Percentiles rank a stretch among this genome's conserved stretches.
Evolutionary conservation across 92 coral and sea anemone genomes (phyloP).

Genomic region (Desmophyllum pertusum): DNA sequence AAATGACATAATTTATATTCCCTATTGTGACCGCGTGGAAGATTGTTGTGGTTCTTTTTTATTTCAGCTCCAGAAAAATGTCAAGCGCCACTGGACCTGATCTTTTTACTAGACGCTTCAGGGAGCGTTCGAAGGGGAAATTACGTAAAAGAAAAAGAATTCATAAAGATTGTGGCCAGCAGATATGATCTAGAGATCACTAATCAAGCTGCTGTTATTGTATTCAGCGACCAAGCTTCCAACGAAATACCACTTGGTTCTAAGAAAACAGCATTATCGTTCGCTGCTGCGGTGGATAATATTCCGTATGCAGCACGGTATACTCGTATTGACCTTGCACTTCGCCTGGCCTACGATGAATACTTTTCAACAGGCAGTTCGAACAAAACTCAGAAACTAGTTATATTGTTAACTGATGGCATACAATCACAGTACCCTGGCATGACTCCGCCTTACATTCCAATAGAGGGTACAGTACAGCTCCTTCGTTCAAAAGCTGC

Average conservation of each 20-base stretch:
- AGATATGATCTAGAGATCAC: slow-evolving; percentile 33
- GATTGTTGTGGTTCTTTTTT: not conserved
- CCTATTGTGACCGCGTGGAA: too few species aligned
- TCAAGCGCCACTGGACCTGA: slow-evolving; percentile 37
- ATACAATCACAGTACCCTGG: not conserved
- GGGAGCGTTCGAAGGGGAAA: slow-evolving; percentile 44
- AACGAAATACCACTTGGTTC: slow-evolving; percentile 14
- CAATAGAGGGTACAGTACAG: slow-evolving; percentile 3
- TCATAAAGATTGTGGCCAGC: slow-evolving; percentile 35
- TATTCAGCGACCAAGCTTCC: slow-evolving; percentile 28
- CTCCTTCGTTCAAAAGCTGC: slow-evolving; percentile 13
- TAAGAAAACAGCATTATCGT: slow-evolving; percentile 20
- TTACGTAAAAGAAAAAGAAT: slow-evolving; percentile 39
- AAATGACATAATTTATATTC: too few species aligned
- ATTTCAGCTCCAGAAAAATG: slow-evolving; percentile 36
- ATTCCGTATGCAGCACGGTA: slow-evolving; percentile 30
- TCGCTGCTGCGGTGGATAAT: slow-evolving; percentile 34
- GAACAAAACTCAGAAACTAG: slow-evolving; percentile 11
- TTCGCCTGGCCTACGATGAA: slow-evolving; percentile 12
- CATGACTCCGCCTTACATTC: slow-evolving; percentile 13
- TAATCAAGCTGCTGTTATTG: slow-evolving; percentile 49
- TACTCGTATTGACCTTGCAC: slow-evolving; percentile 53
- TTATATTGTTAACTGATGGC: slow-evolving; percentile 26
- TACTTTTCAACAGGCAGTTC: not conserved
- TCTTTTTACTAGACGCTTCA: slow-evolving; percentile 55